These are phyloP conservation scores for Anagyrus pseudococci DNA, from an alignment of 2,888 invertebrate genomes.

Conservation along the genomic window DNA sequence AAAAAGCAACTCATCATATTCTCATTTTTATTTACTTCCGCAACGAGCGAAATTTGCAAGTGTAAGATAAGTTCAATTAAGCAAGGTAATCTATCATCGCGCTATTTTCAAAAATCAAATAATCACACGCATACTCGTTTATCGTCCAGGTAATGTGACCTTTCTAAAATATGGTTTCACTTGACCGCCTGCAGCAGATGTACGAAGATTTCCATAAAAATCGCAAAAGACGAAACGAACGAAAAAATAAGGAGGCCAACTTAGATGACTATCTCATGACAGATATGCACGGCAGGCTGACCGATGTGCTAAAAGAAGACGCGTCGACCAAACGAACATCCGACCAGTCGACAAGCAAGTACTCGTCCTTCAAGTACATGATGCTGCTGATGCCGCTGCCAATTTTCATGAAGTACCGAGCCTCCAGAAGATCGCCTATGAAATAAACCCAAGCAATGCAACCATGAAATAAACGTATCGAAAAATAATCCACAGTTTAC, in stretches of 20 bases:
- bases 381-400: conserved; percentile 1
- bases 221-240: no score
- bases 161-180: no score
- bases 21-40: neutral
- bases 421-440: neutral
- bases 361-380: conserved; percentile 4
- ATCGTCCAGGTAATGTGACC: conserved; percentile 2
- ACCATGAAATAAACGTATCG: conserved; percentile 26
- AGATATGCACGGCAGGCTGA: neutral
- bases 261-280: neutral
- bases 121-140: neutral
- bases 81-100: neutral
- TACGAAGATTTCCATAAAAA: conserved; percentile 29
- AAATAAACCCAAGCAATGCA: neutral
- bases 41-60: no score
- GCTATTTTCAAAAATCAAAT: neutral
- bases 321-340: neutral
- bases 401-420: neutral
- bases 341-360: neutral
- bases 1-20: neutral
- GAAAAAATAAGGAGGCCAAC: neutral
- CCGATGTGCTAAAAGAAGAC: neutral
- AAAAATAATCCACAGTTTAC: conserved; percentile 49
- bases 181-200: conserved; percentile 31
- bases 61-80: no score